phyloP scores from a whole-genome alignment of 1,140 invertebrate species.

The Batillaria attramentaria region DNA sequence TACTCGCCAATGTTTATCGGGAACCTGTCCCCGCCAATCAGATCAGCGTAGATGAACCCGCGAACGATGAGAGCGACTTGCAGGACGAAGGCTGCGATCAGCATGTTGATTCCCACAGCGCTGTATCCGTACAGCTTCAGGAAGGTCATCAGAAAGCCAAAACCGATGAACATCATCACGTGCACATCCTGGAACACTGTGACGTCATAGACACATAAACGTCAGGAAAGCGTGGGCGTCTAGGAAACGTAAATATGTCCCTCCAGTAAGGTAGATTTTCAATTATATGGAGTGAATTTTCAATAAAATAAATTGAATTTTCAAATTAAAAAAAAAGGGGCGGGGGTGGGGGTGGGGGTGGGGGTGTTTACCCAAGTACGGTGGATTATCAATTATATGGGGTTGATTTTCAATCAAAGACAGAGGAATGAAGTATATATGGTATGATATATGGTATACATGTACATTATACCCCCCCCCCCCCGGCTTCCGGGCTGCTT shows the following conservation, averaged over 20 bases:
- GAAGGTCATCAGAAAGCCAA: slow-evolving; percentile 97
- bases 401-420: too few species aligned
- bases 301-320: neutral
- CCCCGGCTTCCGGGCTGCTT: neutral
- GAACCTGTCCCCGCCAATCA: slow-evolving; percentile 46
- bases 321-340: neutral
- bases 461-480: neutral
- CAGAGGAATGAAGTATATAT: neutral
- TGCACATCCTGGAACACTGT: slow-evolving; percentile 93
- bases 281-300: neutral
- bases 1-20: slow-evolving; percentile 50
- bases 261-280: too few species aligned
- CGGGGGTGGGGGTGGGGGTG: too few species aligned
- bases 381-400: too few species aligned
- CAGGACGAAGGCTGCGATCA: slow-evolving; percentile 75
- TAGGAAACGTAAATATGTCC: neutral
- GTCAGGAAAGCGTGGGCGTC: neutral
- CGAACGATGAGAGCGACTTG: slow-evolving; percentile 68
- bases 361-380: neutral
- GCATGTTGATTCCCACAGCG: slow-evolving; percentile 88
- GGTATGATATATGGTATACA: neutral
- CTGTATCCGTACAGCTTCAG: slow-evolving; percentile 91
- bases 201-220: slow-evolving; percentile 28
- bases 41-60: slow-evolving; percentile 59
- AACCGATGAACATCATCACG: slow-evolving; percentile 98